A percentile compares a stretch with the other conserved stretches of the same genome.
Conservation (phyloP, 2,797 vertebrate species). For the Etheostoma nigrum region DNA sequence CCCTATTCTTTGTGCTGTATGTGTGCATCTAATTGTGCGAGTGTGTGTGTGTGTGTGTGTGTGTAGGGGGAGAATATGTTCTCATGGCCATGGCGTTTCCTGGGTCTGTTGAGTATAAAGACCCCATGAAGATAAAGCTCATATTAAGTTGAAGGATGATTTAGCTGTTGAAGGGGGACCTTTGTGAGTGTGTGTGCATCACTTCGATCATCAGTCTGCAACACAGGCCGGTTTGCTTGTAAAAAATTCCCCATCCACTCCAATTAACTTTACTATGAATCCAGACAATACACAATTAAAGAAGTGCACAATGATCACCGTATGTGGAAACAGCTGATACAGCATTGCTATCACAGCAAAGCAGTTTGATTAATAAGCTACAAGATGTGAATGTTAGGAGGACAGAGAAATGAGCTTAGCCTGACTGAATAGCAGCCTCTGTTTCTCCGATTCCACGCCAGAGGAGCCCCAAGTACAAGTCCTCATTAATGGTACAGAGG, state of each 20-base stretch:
- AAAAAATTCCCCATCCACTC: neutral
- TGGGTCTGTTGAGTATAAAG: conserved; percentile 55
- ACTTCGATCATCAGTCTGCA: conserved; percentile 14
- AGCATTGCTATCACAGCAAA: conserved; percentile 2
- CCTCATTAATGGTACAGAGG: conserved; percentile 39
- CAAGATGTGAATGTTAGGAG: conserved; percentile 38
- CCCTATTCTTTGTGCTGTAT: conserved; percentile 77
- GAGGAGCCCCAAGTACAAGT: conserved; percentile 43
- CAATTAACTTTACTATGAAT: neutral
- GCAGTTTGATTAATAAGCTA: conserved; percentile 30
- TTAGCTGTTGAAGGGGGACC: conserved; percentile 40
- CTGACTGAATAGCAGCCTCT: conserved; percentile 64
- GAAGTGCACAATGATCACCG: neutral
- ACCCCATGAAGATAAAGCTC: conserved; percentile 42
- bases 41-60: conserved; percentile 27
- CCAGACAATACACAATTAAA: conserved; percentile 3
- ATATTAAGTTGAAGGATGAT: conserved; percentile 56
- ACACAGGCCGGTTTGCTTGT: conserved; percentile 6
- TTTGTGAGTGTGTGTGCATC: conserved; percentile 44
- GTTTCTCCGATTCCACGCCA: conserved; percentile 52
- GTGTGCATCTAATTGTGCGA: conserved; percentile 15
- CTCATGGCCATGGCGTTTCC: conserved; percentile 70
- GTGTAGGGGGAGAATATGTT: conserved; percentile 60
- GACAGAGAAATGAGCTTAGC: conserved; percentile 31
- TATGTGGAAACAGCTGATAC: neutral